Evolutionary conservation across 2,888 invertebrate species (phyloP).

Genomic region (Lithosia quadra): DNA sequence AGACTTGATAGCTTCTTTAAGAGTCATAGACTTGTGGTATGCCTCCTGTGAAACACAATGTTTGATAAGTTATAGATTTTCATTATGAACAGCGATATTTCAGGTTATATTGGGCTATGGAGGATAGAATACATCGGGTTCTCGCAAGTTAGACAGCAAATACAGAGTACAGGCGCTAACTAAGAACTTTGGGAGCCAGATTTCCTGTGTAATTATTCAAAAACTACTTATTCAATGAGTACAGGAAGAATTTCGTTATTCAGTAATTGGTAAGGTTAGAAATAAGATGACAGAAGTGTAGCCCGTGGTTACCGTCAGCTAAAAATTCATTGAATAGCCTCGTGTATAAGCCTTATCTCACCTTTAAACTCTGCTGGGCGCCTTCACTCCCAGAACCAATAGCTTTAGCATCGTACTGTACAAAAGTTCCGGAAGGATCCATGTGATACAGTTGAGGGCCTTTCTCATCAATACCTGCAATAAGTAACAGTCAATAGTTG

Average conservation of each 20-base stretch:
- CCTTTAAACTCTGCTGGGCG: constrained; percentile 96
- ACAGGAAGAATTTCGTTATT: too few relatives aligned
- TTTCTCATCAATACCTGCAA: constrained; percentile 92
- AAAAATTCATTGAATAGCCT: neutral
- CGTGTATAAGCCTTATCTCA: constrained; percentile 38
- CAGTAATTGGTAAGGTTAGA: too few relatives aligned
- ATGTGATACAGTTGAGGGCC: constrained; percentile 98
- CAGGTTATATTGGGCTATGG: neutral
- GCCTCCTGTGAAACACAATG: constrained; percentile 84
- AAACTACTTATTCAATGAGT: too few relatives aligned
- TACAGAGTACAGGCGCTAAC: neutral
- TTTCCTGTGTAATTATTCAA: too few relatives aligned
- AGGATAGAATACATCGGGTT: neutral
- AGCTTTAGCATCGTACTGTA: constrained; percentile 99
- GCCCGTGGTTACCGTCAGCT: neutral
- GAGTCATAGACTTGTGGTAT: constrained; percentile 94
- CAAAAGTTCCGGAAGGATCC: constrained; percentile 99
- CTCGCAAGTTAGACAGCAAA: too few relatives aligned
- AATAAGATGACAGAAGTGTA: neutral
- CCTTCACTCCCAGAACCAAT: constrained; percentile 99
- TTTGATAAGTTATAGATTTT: neutral
- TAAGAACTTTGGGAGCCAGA: too few relatives aligned
- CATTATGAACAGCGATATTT: neutral
- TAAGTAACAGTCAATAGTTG: neutral
- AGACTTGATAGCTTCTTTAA: constrained; percentile 96